A percentile compares a stretch with the other conserved stretches of the same genome.
phyloP scores from a whole-genome alignment of 2,113 vertebrate genomes.

The Mobula hypostoma region DNA sequence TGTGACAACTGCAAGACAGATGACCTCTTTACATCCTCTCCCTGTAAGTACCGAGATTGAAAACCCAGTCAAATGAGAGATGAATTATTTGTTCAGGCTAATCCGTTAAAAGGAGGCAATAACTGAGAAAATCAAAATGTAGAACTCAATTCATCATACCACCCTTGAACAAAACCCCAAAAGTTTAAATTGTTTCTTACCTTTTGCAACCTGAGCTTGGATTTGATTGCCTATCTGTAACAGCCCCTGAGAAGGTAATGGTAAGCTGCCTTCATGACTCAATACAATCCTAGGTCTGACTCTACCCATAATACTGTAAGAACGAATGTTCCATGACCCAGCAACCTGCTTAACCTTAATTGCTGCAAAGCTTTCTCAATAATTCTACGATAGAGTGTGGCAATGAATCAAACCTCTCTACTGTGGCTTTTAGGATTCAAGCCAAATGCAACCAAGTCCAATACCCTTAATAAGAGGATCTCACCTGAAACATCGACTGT shows the following conservation, averaged over 20 bases:
- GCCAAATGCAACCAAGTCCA: not conserved
- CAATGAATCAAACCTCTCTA: not conserved
- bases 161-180: not conserved
- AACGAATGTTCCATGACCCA: too few relatives aligned
- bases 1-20: not conserved
- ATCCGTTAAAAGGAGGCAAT: not conserved
- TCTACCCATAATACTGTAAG: too few relatives aligned
- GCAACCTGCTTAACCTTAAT: too few relatives aligned
- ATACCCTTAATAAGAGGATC: too few relatives aligned
- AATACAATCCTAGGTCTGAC: too few relatives aligned
- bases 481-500: too few relatives aligned
- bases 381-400: not conserved
- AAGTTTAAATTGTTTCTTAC: not conserved
- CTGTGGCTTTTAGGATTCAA: not conserved
- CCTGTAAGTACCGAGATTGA: not conserved
- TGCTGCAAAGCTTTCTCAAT: not conserved
- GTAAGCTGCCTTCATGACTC: too few relatives aligned
- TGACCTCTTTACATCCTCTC: not conserved
- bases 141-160: not conserved
- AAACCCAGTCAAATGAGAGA: not conserved
- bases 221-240: too few relatives aligned
- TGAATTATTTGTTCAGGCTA: not conserved
- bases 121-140: not conserved
- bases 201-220: too few relatives aligned
- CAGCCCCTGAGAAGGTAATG: too few relatives aligned